These are phyloP conservation scores for Cepaea nemoralis DNA, from an alignment of 1,140 invertebrate genomes.

Conservation along the genomic window DNA sequence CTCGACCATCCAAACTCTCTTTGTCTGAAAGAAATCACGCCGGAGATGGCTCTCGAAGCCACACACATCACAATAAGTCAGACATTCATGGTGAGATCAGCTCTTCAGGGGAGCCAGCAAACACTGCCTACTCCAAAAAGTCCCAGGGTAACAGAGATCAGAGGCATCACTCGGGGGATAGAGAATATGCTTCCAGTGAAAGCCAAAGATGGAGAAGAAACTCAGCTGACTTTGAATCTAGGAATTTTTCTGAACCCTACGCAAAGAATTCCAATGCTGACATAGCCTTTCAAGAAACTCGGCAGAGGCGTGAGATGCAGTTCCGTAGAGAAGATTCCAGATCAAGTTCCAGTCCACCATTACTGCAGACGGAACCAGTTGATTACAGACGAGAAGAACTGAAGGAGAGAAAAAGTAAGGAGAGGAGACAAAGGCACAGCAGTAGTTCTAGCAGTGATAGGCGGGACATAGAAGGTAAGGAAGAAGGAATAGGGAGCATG, in stretches of 20 bases:
- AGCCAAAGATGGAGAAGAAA: background rate
- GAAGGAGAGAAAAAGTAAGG: slow-evolving; percentile 8
- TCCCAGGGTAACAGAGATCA: background rate
- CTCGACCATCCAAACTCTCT: background rate
- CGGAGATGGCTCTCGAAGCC: background rate
- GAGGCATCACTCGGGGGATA: background rate
- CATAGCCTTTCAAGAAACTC: background rate
- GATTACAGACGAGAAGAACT: slow-evolving; percentile 1
- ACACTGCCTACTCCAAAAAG: background rate
- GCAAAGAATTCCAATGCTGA: background rate
- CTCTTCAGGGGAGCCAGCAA: background rate
- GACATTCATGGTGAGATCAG: background rate
- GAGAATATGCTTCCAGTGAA: background rate
- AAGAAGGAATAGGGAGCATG: slow-evolving; percentile 6
- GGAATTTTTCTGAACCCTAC: background rate
- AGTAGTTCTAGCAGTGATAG: slow-evolving; percentile 38
- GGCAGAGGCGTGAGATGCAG: slow-evolving; percentile 13
- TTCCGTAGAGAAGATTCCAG: slow-evolving; percentile 24
- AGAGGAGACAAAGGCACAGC: slow-evolving; percentile 22
- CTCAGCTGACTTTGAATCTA: background rate
- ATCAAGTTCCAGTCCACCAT: slow-evolving; percentile 37
- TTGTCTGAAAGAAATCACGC: background rate
- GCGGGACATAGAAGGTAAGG: background rate
- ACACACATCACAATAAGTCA: background rate
- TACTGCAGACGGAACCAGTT: background rate